These are phyloP conservation scores for Troides helena DNA, from an alignment of 2,888 invertebrate species.

Conservation along the genomic window DNA sequence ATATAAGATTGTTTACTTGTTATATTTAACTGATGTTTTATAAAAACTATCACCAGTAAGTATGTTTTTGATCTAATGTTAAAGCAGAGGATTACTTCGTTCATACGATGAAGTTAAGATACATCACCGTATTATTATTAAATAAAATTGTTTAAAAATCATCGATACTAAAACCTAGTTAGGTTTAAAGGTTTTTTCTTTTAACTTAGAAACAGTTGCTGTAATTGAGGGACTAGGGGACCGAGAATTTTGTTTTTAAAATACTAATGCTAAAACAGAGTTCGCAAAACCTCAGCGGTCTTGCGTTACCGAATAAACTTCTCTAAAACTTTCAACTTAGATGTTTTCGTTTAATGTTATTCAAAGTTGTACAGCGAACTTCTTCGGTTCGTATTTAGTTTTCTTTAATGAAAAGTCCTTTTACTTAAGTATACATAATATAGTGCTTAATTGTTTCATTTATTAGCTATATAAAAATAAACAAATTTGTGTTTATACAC, in stretches of 20 bases:
- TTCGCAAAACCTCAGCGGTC: slow-evolving; percentile 7
- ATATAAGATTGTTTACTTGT: too few species aligned
- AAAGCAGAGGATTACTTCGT: too few species aligned
- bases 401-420: slow-evolving; percentile 12
- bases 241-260: slow-evolving; percentile 4
- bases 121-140: too few species aligned
- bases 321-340: slow-evolving; percentile 20
- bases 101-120: too few species aligned
- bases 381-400: slow-evolving; percentile 21
- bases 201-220: too few species aligned
- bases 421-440: not conserved
- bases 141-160: too few species aligned
- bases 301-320: slow-evolving; percentile 19
- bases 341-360: slow-evolving; percentile 22
- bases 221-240: not conserved
- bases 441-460: not conserved
- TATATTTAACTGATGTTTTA: too few species aligned
- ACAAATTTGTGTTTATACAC: too few species aligned
- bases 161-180: too few species aligned
- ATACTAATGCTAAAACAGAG: slow-evolving; percentile 1
- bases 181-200: too few species aligned
- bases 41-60: too few species aligned
- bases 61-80: too few species aligned
- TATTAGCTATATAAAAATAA: not conserved
- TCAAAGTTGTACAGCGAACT: slow-evolving; percentile 18